Base-by-base conservation (phyloP, 2,888 invertebrate species). In the Emmelina monodactyla region DNA sequence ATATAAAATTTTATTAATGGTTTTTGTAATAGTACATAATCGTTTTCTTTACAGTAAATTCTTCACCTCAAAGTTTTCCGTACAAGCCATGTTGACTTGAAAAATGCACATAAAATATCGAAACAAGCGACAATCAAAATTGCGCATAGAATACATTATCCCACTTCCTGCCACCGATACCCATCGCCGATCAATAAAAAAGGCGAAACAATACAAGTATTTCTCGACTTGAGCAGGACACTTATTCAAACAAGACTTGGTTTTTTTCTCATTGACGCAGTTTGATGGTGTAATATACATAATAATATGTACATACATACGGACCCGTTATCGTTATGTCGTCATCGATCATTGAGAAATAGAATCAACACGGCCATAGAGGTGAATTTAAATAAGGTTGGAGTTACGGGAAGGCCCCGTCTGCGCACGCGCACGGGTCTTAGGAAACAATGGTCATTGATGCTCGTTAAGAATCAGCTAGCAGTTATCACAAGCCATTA, bases 321-420 rank as follows among this genome's bases (percentile, higher is more conserved):
- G 42, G 53, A 47, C 55, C 68, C 68, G 69, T 70, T 67, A 71
- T 29, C 25, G 58, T 52, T 50, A 46, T 57, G 62, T 63, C 68
- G 65, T 70, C 68, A 69, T 55, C 7, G 13, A 13, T 60, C 69
- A 73, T 71, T 71, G 65, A 70, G 60, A 62, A 67, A 60, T 67
- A 68, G 62, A 61, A 55, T 55, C 57, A 55, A 57, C 55, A 68
- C 70, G 62, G 53, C 52, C 62, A n/a, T n/a, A n/a, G n/a, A n/a
- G 62, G 61, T 59, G 71, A 75, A 75, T 75, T 62, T 57, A 58
- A 73, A 72, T 56, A 9, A n/a, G 12, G 29, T 29, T 13, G 14
- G 53, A 63, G 19, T 19, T 19, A 63, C 61, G 65, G 60, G 54
- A 62, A 66, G 59, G 51, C 56, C 57, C 5, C 19, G 19, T 9